These are phyloP conservation scores for Loriculus beryllinus DNA, from an alignment of 2,797 vertebrate genomes.

Conservation along the genomic window DNA sequence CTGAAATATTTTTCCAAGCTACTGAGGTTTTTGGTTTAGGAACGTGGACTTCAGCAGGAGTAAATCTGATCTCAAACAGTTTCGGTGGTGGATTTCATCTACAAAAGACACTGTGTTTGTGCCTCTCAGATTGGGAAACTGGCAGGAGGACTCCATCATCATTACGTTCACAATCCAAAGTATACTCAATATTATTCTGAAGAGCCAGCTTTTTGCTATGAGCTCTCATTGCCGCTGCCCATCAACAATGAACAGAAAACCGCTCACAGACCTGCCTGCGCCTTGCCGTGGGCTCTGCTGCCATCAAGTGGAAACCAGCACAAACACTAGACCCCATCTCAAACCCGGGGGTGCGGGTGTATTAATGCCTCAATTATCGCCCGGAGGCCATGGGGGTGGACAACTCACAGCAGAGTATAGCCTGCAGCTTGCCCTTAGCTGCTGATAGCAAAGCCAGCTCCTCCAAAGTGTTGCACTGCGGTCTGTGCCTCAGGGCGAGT, in stretches of 20 bases:
- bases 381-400: not conserved
- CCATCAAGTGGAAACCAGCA: conserved; percentile 62
- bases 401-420: fast-evolving
- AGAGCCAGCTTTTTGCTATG: not conserved
- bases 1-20: not conserved
- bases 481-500: not conserved
- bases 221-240: fast-evolving
- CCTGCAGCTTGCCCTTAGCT: not conserved
- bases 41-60: not conserved
- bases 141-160: not conserved
- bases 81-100: not conserved
- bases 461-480: not conserved
- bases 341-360: fast-evolving
- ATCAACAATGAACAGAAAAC: not conserved
- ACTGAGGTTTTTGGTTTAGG: not conserved
- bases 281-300: conserved; percentile 68
- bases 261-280: not conserved
- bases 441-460: not conserved
- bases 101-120: not conserved
- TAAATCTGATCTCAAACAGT: not conserved
- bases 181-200: not conserved
- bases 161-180: not conserved
- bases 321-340: not conserved
- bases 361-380: fast-evolving
- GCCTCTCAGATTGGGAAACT: not conserved